These are phyloP conservation scores for Drosophila biarmipes DNA, from an alignment of 1,140 invertebrate genomes.

Conservation along the genomic window DNA sequence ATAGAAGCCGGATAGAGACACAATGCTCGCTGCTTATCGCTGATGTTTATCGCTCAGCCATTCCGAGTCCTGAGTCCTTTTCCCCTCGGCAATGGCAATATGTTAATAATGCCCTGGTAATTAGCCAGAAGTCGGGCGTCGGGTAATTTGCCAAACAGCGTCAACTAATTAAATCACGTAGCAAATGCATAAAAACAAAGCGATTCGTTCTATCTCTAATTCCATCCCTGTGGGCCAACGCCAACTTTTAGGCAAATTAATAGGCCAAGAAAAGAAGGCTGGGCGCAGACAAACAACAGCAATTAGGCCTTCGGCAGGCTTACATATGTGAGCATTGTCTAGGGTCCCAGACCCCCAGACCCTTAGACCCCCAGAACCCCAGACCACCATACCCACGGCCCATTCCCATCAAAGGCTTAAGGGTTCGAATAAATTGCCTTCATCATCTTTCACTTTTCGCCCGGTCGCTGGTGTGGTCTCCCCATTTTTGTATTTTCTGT, in stretches of 20 bases:
- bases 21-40: neutral
- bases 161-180: conserved; percentile 81
- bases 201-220: conserved; percentile 38
- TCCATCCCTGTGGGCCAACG: conserved; percentile 38
- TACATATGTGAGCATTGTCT: conserved; percentile 33
- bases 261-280: conserved; percentile 34
- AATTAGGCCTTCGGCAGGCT: conserved; percentile 31
- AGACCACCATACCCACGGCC: neutral
- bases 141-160: conserved; percentile 50
- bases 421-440: conserved; percentile 72
- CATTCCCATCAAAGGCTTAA: conserved; percentile 68
- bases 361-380: conserved; percentile 3
- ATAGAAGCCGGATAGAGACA: conserved; percentile 16
- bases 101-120: conserved; percentile 64
- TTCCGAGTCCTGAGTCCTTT: neutral
- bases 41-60: conserved; percentile 12
- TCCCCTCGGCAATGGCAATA: conserved; percentile 44
- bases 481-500: conserved; percentile 6
- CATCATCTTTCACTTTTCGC: conserved; percentile 72
- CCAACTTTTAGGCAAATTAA: conserved; percentile 74
- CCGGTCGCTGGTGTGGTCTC: neutral
- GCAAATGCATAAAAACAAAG: conserved; percentile 75
- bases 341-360: neutral
- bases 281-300: conserved; percentile 38
- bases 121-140: conserved; percentile 63